Base-by-base conservation (phyloP, 2,888 invertebrate species). In the Anorthoa munda region DNA sequence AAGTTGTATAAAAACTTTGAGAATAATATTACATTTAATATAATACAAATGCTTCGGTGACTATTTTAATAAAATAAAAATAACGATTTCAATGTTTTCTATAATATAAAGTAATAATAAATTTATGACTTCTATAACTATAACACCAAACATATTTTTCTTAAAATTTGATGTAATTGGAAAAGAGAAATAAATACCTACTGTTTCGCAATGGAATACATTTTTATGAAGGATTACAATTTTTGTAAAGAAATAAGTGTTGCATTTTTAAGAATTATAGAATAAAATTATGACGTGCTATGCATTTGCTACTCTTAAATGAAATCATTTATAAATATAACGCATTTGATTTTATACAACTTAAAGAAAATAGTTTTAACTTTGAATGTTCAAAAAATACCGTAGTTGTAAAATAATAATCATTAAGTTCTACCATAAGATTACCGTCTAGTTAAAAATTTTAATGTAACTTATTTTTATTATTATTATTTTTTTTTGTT, bases 61-160 rank as follows among this genome's bases (percentile, higher is more conserved):
- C 75, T 85, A 82, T 84, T 84, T 80, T 82, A 84, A 78, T 83
- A 80, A 73, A 85, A 70, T 74, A 65, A 82, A 82, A 76, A 64
- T 84, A 72, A 82, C 69, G 58, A 66, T 80, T 77, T 77, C 56
- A 78, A 78, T 86, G 77, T 86, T 84, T 82, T 81, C 53, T 79
- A 74, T 74, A 51, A 51, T 72, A 75, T 72, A 79, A 77, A 81
- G 21, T 77, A 86, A 82, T 72, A 77, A 69, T 75, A 80, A 74
- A 82, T 81, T 72, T 78, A 82, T 21, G 53, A 82, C 39, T 75
- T 77, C 66, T 74, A 71, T 71, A 76, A 72, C 39, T 78, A 66
- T 78, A 83, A 83, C 83, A 86, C 85, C 83, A 81, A 86, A 82
- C 75, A 76, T 86, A 86, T 86, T 86, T 86, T 86, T 81, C 86